These are phyloP conservation scores for Lordiphosa stackelbergi DNA, from an alignment of 1,140 invertebrate genomes.

Conservation along the genomic window DNA sequence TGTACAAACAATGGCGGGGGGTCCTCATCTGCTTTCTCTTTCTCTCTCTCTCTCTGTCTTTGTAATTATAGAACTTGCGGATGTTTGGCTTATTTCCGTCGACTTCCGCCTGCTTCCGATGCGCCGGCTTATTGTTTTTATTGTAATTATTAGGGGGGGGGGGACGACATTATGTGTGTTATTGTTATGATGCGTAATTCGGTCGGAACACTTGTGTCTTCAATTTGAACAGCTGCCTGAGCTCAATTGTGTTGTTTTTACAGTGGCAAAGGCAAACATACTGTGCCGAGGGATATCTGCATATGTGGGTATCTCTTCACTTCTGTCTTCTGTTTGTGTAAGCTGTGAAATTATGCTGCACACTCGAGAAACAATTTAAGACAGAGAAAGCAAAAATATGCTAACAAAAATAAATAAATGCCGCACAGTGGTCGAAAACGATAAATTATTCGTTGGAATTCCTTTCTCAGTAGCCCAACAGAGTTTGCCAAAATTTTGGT, in stretches of 20 bases:
- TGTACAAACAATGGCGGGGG: not conserved
- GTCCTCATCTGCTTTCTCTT: no score
- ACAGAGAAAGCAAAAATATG: slow-evolving; percentile 23
- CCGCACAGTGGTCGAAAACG: no score
- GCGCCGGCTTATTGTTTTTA: slow-evolving; percentile 39
- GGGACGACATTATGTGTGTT: slow-evolving; percentile 14
- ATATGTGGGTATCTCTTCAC: slow-evolving; percentile 17
- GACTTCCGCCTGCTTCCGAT: slow-evolving; percentile 55
- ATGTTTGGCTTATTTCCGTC: slow-evolving; percentile 62
- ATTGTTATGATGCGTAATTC: slow-evolving; percentile 49
- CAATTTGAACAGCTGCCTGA: slow-evolving; percentile 49
- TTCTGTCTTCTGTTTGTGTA: slow-evolving; percentile 41
- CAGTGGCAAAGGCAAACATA: slow-evolving; percentile 54
- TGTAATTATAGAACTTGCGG: slow-evolving; percentile 57
- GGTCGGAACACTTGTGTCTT: slow-evolving; percentile 42
- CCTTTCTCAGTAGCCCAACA: no score
- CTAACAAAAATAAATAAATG: slow-evolving; percentile 36
- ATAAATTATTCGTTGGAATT: no score
- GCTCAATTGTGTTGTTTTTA: slow-evolving; percentile 32
- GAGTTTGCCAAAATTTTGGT: no score
- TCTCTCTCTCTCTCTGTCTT: slow-evolving; percentile 5
- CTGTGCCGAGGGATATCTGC: slow-evolving; percentile 1
- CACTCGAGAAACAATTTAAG: slow-evolving; percentile 35
- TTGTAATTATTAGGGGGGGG: slow-evolving; percentile 36
- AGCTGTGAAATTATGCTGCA: slow-evolving; percentile 47